A percentile compares a stretch with the other conserved stretches of the same genome.
Conservation (phyloP, 2,113 vertebrate genomes). For the Todiramphus saurophagus region DNA sequence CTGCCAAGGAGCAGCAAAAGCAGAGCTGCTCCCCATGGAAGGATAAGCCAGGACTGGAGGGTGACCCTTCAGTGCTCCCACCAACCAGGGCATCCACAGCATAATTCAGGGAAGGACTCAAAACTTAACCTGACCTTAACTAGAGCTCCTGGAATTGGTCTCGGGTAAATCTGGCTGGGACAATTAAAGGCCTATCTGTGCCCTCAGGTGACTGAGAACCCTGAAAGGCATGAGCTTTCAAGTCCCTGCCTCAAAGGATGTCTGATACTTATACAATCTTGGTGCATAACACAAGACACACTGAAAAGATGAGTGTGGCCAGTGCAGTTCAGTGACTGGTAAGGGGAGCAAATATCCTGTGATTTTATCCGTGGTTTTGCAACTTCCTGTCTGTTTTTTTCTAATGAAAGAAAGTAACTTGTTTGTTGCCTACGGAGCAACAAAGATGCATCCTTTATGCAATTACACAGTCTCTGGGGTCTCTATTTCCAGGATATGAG, state of each 20-base stretch:
- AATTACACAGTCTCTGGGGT: neutral
- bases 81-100: neutral
- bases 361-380: neutral
- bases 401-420: neutral
- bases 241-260: neutral
- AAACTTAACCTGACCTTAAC: neutral
- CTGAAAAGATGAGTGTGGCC: neutral
- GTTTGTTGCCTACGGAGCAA: neutral
- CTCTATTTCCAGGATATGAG: neutral
- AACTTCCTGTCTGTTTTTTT: neutral
- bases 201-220: neutral
- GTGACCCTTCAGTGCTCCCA: neutral
- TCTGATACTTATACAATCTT: neutral
- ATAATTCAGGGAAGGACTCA: neutral
- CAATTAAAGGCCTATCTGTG: neutral
- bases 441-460: neutral
- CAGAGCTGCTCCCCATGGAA: rapidly evolving
- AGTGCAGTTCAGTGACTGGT: neutral
- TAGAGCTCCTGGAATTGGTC: neutral
- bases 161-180: neutral
- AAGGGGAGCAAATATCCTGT: neutral
- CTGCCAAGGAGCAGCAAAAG: neutral
- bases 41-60: rapidly evolving
- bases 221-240: neutral
- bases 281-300: neutral